Evolutionary conservation across 2,888 invertebrate species (phyloP), one percentile per base, ranked within the genome.

Genomic region (Diabrotica balteata): DNA sequence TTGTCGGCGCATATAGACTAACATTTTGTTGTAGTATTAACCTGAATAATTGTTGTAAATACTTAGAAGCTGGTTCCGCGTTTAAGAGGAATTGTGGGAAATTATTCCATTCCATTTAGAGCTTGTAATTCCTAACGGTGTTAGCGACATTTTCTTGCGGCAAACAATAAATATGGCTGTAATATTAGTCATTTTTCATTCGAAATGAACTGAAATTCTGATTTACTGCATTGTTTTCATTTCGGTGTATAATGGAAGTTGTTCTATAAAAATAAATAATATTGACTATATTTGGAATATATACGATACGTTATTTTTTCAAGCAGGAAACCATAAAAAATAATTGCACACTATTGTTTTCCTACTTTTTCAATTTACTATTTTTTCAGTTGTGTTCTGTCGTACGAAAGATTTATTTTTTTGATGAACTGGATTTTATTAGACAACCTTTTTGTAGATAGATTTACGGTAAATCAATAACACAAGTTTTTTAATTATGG

Each of bases 261-360:
- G 43, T 58, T 58, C 46, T 59, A 62, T 61, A 53, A 53, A 67
- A 67, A 67, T 67, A 62, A 67, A 62, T 67, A 62, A 67, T 58
- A 62, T 62, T 52, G 50, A 60, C 17, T 47, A 52, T 11, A 43
- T 17, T 57, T 50, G 57, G 43, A 57, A 44, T 57, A 59, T 44
- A 60, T 51, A 49, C 51, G 11, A 43, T 49, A 44, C 32, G 59
- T 8, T 11, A 55, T 58, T 59, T 61, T 45, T 62, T 49, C 55
- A 44, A 63, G 59, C 54, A 32, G 59, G 44, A 58, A 60, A 60
- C 61, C 45, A 61, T 64, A 64, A 64, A 66, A 68, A 68, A 68
- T 68, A 64, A 64, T 61, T 68, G 64, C 61, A 57, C 49, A 32
- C 51, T 17, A 57, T 61, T 58, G 61, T 61, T 66, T 62, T 61